These are phyloP conservation scores for Netelia melanura DNA, from an alignment of 2,888 invertebrate species.

Conservation along the genomic window DNA sequence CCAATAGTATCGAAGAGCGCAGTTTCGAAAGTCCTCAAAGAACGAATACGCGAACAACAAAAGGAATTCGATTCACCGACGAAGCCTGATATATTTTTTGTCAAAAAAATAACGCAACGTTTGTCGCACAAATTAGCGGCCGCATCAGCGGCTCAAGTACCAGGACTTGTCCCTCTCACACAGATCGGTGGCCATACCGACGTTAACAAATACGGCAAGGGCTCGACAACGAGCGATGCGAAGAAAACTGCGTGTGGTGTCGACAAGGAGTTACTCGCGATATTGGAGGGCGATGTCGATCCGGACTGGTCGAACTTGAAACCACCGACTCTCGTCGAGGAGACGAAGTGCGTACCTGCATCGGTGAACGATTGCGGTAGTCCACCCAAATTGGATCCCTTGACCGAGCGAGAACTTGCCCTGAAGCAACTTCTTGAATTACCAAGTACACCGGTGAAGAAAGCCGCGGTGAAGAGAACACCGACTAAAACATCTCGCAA, in stretches of 20 bases:
- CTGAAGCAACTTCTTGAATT: conserved; percentile 86
- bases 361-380: conserved; percentile 61
- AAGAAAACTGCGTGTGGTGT: conserved; percentile 74
- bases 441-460: conserved; percentile 79
- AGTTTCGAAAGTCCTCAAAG: conserved; percentile 86
- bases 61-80: conserved; percentile 83
- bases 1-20: conserved; percentile 87
- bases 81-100: conserved; percentile 85
- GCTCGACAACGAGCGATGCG: conserved; percentile 48
- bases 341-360: conserved; percentile 42
- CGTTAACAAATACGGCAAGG: conserved; percentile 54
- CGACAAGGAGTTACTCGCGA: conserved; percentile 86
- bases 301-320: conserved; percentile 83
- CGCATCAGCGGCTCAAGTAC: conserved; percentile 71
- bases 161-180: conserved; percentile 74
- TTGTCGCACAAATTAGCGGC: conserved; percentile 84
- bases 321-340: conserved; percentile 72
- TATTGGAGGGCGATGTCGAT: conserved; percentile 87
- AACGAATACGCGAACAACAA: conserved; percentile 85
- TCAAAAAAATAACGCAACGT: conserved; percentile 86
- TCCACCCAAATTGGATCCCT: conserved; percentile 82
- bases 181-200: conserved; percentile 56
- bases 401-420: conserved; percentile 86
- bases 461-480: conserved; percentile 65
- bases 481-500: conserved; percentile 44